These are phyloP conservation scores for Neuroscelio doddi DNA, from an alignment of 2,888 invertebrate genomes.

Conservation along the genomic window DNA sequence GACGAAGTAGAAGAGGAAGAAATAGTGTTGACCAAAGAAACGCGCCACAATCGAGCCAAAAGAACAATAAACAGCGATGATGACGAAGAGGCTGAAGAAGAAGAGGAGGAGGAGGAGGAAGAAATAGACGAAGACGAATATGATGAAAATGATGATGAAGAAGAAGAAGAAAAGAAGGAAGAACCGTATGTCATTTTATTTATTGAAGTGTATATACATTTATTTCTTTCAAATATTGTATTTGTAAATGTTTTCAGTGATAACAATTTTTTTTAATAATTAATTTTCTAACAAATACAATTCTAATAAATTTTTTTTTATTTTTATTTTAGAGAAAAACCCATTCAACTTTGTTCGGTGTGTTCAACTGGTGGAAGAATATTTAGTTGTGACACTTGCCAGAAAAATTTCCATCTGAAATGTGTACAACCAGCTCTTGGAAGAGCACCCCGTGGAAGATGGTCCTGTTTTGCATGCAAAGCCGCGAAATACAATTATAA, in stretches of 20 bases:
- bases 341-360: slow-evolving; percentile 74
- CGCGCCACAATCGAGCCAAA: slow-evolving; percentile 66
- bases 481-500: slow-evolving; percentile 64
- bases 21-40: slow-evolving; percentile 70
- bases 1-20: slow-evolving; percentile 70
- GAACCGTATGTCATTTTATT: slow-evolving; percentile 51
- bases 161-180: slow-evolving; percentile 50
- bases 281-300: slow-evolving; percentile 5
- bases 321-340: slow-evolving; percentile 47
- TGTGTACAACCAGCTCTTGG: slow-evolving; percentile 79
- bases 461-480: slow-evolving; percentile 78
- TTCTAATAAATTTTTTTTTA: slow-evolving; percentile 2
- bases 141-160: slow-evolving; percentile 49
- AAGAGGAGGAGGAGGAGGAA: slow-evolving; percentile 56
- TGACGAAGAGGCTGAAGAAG: slow-evolving; percentile 59
- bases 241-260: no score
- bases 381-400: slow-evolving; percentile 78
- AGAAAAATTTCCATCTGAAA: slow-evolving; percentile 80
- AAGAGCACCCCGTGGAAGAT: slow-evolving; percentile 77
- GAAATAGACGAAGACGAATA: slow-evolving; percentile 50
- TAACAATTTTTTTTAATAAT: no score
- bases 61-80: slow-evolving; percentile 65
- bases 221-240: no score
- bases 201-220: no score
- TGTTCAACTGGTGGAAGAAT: slow-evolving; percentile 81